A percentile compares a stretch with the other conserved stretches of the same genome.
These are phyloP conservation scores for Pseudomyrmex gracilis DNA, from an alignment of 1,140 invertebrate species.

Conservation along the genomic window DNA sequence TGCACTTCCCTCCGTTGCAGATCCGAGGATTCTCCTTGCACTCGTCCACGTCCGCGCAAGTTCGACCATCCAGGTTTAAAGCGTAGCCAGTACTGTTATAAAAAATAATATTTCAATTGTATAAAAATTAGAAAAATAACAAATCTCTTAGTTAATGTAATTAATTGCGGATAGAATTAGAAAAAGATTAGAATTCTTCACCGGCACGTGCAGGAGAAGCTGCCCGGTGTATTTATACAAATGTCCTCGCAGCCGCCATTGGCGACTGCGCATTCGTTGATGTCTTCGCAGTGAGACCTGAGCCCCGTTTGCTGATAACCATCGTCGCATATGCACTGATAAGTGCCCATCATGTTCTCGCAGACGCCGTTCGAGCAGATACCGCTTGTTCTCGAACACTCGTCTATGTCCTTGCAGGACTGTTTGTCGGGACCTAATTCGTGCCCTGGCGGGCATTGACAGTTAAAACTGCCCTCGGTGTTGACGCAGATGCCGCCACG, in stretches of 20 bases:
- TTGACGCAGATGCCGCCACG: constrained; percentile 89
- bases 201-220: constrained; percentile 86
- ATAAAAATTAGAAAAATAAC: constrained; percentile 1
- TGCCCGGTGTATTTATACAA: constrained; percentile 88
- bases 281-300: constrained; percentile 88
- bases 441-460: constrained; percentile 89
- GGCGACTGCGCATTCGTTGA: constrained; percentile 87
- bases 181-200: constrained; percentile 55
- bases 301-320: constrained; percentile 90
- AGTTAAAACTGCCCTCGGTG: constrained; percentile 87
- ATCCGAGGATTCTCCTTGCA: constrained; percentile 92
- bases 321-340: constrained; percentile 94
- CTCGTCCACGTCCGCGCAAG: constrained; percentile 90
- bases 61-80: constrained; percentile 88
- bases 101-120: constrained; percentile 2
- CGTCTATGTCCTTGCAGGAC: constrained; percentile 89
- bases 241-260: constrained; percentile 89
- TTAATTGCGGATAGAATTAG: neutral
- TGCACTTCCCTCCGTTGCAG: constrained; percentile 94
- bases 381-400: constrained; percentile 92
- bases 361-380: constrained; percentile 95
- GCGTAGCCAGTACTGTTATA: constrained; percentile 87
- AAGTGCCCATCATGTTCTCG: constrained; percentile 95
- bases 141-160: no score
- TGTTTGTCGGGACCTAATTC: constrained; percentile 88